Conservation (phyloP, 2,888 invertebrate species). For the Liposcelis brunnea region DNA sequence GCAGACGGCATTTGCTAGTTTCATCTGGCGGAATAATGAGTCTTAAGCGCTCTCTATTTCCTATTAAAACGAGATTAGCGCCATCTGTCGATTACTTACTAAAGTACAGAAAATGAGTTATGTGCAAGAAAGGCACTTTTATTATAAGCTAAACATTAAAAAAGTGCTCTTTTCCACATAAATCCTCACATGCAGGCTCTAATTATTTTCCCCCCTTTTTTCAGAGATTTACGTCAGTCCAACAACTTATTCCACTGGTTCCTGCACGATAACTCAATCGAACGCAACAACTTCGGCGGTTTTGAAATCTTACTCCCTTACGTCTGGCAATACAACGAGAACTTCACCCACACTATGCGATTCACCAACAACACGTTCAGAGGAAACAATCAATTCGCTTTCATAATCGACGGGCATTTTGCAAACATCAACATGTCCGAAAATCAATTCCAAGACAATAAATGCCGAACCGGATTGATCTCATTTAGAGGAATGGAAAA, state of each 20-base stretch:
- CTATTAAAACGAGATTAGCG: too few species aligned
- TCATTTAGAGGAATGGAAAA: conserved; percentile 92
- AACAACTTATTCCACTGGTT: conserved; percentile 96
- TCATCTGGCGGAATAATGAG: too few species aligned
- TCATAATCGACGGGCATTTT: conserved; percentile 85
- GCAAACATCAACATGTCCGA: conserved; percentile 72
- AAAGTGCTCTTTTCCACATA: too few species aligned
- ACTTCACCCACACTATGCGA: conserved; percentile 78
- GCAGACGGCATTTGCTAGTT: too few species aligned
- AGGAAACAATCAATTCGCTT: conserved; percentile 67
- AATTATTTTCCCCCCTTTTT: conserved; percentile 6
- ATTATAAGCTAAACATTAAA: too few species aligned
- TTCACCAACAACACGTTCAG: conserved; percentile 77
- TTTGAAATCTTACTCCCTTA: conserved; percentile 80
- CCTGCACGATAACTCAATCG: conserved; percentile 69
- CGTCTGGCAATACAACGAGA: conserved; percentile 89
- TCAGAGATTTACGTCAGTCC: conserved; percentile 77
- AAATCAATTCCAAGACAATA: conserved; percentile 70
- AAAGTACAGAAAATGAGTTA: too few species aligned
- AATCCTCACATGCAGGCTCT: too few species aligned
- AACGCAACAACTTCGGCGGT: conserved; percentile 71
- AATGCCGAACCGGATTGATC: conserved; percentile 62
- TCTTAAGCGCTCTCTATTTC: too few species aligned
- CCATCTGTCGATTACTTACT: too few species aligned
- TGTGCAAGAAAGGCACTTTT: too few species aligned